Percentiles rank a stretch among this genome's conserved stretches.
Evolutionary conservation across 2,888 invertebrate species (phyloP).

Genomic region (Pecten maximus): DNA sequence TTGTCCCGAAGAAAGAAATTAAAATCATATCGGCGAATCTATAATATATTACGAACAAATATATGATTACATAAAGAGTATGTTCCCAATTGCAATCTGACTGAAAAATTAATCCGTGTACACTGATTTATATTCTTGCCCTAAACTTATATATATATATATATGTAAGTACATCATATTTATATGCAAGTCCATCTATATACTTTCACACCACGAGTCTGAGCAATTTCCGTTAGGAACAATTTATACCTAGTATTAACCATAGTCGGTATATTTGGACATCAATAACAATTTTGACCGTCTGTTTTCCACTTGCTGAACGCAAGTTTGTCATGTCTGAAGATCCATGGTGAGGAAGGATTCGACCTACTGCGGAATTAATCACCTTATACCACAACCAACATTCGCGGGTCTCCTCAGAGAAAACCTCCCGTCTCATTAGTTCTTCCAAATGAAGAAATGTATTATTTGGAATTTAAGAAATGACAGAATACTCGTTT

Average conservation of each 20-base stretch:
- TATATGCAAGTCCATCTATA: background rate
- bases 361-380: background rate
- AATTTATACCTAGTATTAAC: constrained; percentile 11
- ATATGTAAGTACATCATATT: no score
- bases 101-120: no score
- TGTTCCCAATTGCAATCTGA: no score
- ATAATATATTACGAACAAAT: no score
- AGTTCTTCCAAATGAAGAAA: constrained; percentile 35
- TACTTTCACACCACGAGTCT: background rate
- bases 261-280: background rate
- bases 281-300: constrained; percentile 23
- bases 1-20: no score
- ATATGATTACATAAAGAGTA: no score
- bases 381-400: constrained; percentile 12
- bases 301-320: constrained; percentile 5
- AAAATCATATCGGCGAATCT: no score
- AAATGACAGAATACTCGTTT: constrained; percentile 46
- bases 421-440: background rate
- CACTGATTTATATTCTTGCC: no score
- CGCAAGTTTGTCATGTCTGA: background rate
- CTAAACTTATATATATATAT: no score
- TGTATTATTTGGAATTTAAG: constrained; percentile 29
- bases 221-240: background rate
- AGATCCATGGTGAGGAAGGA: background rate
- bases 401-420: background rate